These are phyloP conservation scores for Platichthys flesus DNA, from an alignment of 2,113 vertebrate species.

Conservation along the genomic window DNA sequence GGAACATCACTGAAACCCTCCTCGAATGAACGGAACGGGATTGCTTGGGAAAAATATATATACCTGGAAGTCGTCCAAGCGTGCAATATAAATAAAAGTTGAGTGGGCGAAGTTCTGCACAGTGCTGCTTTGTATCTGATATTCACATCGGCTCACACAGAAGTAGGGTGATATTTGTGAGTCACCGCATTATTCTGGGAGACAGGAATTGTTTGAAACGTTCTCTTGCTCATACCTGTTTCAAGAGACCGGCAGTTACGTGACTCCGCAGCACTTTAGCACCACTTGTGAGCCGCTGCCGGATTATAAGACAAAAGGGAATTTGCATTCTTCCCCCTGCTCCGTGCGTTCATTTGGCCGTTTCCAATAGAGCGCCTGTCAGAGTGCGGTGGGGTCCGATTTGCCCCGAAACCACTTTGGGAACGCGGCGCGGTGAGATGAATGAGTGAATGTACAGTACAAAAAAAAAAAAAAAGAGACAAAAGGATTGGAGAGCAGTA, in stretches of 20 bases:
- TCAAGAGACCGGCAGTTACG: conserved; percentile 44
- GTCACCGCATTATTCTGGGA: conserved; percentile 74
- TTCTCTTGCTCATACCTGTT: conserved; percentile 60
- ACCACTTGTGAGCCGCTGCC: conserved; percentile 67
- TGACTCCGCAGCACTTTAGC: conserved; percentile 50
- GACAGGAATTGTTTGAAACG: conserved; percentile 63
- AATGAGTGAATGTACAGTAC: conserved; percentile 20
- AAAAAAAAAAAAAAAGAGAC: too few relatives aligned
- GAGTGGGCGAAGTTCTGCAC: conserved; percentile 70
- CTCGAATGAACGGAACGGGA: too few relatives aligned
- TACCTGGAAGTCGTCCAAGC: conserved; percentile 59
- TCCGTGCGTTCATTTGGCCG: conserved; percentile 36
- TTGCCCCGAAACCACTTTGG: conserved; percentile 6
- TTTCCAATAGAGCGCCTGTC: conserved; percentile 25
- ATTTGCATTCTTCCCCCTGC: conserved; percentile 61
- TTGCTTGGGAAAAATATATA: conserved; percentile 22
- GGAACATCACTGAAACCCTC: neutral
- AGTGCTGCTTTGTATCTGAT: conserved; percentile 67
- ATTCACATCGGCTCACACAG: conserved; percentile 68
- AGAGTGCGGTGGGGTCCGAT: conserved; percentile 4
- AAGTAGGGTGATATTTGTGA: conserved; percentile 74
- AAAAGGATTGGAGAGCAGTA: conserved; percentile 1
- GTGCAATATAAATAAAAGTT: conserved; percentile 71
- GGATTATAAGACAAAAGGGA: conserved; percentile 60
- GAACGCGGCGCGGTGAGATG: conserved; percentile 21